These are phyloP conservation scores for Magallana nippona DNA, from an alignment of 2,888 invertebrate species.

Conservation along the genomic window DNA sequence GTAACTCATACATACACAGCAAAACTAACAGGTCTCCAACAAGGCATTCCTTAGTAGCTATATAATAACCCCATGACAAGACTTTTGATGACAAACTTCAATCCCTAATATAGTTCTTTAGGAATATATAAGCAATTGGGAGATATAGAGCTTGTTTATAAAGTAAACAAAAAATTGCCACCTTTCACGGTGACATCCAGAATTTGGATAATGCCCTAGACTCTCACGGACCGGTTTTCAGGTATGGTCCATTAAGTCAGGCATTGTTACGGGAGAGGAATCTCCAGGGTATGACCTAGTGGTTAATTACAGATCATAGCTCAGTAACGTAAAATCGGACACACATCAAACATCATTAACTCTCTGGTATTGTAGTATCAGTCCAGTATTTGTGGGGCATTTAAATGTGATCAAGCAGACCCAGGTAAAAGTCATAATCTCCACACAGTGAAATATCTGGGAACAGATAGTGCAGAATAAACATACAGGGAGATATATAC, in stretches of 20 bases:
- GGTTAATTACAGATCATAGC: conserved; percentile 11
- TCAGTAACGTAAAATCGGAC: conserved; percentile 17
- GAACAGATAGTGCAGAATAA: conserved; percentile 8
- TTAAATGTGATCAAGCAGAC: not conserved
- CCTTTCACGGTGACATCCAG: conserved; percentile 8
- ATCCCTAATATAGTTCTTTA: not conserved
- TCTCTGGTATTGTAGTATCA: conserved; percentile 1
- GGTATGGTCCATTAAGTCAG: conserved; percentile 7
- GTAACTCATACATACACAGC: too few species aligned
- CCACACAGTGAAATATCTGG: not conserved
- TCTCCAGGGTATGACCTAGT: conserved; percentile 9
- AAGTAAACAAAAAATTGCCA: conserved; percentile 15
- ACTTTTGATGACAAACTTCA: conserved; percentile 15
- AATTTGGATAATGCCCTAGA: conserved; percentile 12
- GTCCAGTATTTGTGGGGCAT: conserved; percentile 10
- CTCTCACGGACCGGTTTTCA: not conserved
- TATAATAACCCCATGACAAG: not conserved
- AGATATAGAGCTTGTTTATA: conserved; percentile 7
- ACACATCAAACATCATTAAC: conserved; percentile 16
- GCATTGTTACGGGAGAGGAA: not conserved
- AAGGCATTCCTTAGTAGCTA: conserved; percentile 16
- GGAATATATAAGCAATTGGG: not conserved
- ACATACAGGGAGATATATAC: not conserved
- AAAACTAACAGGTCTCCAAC: not conserved
- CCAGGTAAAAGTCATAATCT: conserved; percentile 23